Evolutionary conservation across 2,888 invertebrate genomes (phyloP), one percentile per base, ranked within the genome.

Genomic region (Mesopsocus fuscifrons): DNA sequence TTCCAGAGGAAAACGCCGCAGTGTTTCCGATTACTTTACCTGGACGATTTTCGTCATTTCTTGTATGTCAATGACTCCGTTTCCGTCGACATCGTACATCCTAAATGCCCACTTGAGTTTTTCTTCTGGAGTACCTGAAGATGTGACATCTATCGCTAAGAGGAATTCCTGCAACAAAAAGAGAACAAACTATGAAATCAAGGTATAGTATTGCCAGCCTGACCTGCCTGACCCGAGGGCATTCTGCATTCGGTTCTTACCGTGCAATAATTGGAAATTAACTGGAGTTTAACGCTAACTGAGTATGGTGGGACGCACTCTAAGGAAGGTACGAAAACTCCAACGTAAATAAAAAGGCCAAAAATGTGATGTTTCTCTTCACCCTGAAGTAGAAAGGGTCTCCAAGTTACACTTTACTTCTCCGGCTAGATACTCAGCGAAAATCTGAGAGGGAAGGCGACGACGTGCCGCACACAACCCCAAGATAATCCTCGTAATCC

Each of bases 1-100:
- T n/a, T n/a, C n/a, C n/a, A n/a, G n/a, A n/a, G n/a, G n/a, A n/a
- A n/a, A n/a, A n/a, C n/a, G n/a, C n/a, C n/a, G n/a, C n/a, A n/a
- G n/a, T n/a, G n/a, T n/a, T n/a, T n/a, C n/a, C n/a, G 26, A 26
- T 35, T 15, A 23, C 52, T 64, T 61, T 64, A 92, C 94, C 84
- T 94, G 92, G 51, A 95, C 94, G 60, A 95, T 95, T 74, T 95
- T 94, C 50, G 91, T 89, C 95, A 95, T 95, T 72, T 95, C 95
- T 62, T 91, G 88, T 56, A 92, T 88, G 63, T 95, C 94, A 63
- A 95, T 95, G 55, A 91, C 88, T 47, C 94, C 95, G 59, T 95
- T 95, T 41, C 92, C 91, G 62, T 95, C 94, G 34, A 95, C 94
- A 62, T 95, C 94, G 65, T 95, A 94, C 89, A 94, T 92, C 60